Evolutionary conservation across 1,140 invertebrate genomes (phyloP).

Genomic region (Rhopalosiphum maidis): DNA sequence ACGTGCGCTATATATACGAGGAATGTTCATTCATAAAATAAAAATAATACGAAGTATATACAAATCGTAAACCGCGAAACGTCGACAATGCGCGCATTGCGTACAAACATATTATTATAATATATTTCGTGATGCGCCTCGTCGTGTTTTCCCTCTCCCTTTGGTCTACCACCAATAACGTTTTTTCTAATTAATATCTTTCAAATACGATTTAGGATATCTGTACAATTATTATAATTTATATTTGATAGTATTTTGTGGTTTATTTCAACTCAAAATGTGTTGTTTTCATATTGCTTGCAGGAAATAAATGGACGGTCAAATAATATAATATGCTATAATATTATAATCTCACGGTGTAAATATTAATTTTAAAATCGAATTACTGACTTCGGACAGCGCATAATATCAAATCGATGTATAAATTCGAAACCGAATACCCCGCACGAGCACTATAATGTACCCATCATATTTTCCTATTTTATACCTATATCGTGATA

Average conservation of each 20-base stretch:
- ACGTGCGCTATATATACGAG: not conserved
- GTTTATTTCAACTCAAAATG: not conserved
- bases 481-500: too few species aligned
- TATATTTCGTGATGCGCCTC: not conserved
- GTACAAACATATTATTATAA: not conserved
- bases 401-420: too few species aligned
- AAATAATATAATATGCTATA: not conserved
- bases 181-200: not conserved
- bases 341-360: not conserved
- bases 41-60: not conserved
- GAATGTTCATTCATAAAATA: constrained; percentile 19
- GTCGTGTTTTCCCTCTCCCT: not conserved
- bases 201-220: not conserved
- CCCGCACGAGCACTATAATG: too few species aligned
- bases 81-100: not conserved
- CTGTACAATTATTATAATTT: not conserved
- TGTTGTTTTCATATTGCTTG: not conserved
- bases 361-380: not conserved
- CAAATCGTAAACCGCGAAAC: not conserved
- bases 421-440: too few species aligned
- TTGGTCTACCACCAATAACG: not conserved
- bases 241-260: not conserved
- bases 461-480: too few species aligned
- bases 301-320: not conserved
- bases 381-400: not conserved